These are phyloP conservation scores for Hippocampus barbouri DNA, from an alignment of 2,113 vertebrate species.

Conservation along the genomic window DNA sequence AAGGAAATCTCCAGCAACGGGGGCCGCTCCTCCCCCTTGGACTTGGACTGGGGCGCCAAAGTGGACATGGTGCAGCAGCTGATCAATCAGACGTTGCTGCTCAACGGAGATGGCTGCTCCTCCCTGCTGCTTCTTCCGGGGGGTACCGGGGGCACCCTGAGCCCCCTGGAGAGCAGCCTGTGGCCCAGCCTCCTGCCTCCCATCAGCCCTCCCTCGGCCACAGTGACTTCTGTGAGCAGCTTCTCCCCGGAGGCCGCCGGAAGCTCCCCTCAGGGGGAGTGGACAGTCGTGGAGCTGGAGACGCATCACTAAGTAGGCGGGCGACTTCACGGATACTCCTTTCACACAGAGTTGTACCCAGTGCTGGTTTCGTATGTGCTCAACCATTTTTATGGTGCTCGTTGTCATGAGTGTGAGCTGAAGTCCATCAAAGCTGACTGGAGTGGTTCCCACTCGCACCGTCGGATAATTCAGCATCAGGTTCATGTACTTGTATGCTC, in stretches of 20 bases:
- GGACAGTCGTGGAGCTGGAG: slow-evolving; percentile 90
- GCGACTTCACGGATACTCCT: not conserved
- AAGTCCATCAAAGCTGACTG: no score
- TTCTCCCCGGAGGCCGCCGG: slow-evolving; percentile 84
- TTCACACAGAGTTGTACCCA: not conserved
- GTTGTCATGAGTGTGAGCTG: no score
- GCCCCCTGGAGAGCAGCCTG: slow-evolving; percentile 81
- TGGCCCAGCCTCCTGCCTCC: slow-evolving; percentile 84
- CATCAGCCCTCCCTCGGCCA: slow-evolving; percentile 83
- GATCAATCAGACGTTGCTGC: slow-evolving; percentile 81
- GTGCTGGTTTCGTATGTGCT: not conserved
- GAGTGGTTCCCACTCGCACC: no score
- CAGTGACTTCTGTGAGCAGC: slow-evolving; percentile 86
- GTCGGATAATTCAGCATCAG: no score
- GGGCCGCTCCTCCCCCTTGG: slow-evolving; percentile 53
- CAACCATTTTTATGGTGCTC: no score
- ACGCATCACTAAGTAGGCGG: slow-evolving; percentile 78
- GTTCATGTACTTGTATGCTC: no score
- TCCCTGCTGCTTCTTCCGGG: slow-evolving; percentile 61
- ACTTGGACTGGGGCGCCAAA: slow-evolving; percentile 73
- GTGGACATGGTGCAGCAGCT: slow-evolving; percentile 84
- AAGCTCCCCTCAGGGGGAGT: slow-evolving; percentile 83
- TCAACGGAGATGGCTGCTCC: slow-evolving; percentile 70
- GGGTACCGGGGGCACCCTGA: slow-evolving; percentile 71
- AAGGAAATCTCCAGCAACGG: slow-evolving; percentile 16